Evolutionary conservation across 2,113 vertebrate genomes (phyloP), one percentile per base, ranked within the genome.

Genomic region (Rissa tridactyla): DNA sequence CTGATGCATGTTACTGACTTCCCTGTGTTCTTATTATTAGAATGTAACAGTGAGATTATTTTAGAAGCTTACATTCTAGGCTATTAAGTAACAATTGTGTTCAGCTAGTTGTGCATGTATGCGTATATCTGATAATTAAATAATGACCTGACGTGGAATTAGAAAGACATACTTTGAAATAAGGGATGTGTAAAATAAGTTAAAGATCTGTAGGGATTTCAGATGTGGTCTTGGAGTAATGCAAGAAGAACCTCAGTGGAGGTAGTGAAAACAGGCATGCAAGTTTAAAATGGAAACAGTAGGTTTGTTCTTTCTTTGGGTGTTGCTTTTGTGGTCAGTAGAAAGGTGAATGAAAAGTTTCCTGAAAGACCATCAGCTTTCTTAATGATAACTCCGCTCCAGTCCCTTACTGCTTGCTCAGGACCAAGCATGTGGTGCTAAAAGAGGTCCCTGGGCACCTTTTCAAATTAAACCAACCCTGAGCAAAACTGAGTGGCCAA

Each of bases 221-320:
- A 12, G 30, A 8, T 77, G 4, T 6, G 5, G 12, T 83, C 19
- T 51, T 1, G 0, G 7, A 14, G 15, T n/a, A 57, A 21, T 9
- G 15, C 8, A 44, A 42, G 6, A 61, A 29, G 20, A 58, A 55
- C 16, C 5, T 68, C 66, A 57, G n/a, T 22, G 8, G 7, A 60
- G 27, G 18, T n/a, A 1, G 2, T 65, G 42, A 40, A 84, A 61
- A 65, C 14, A 47, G 13, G 29, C 2, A 5, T 21, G 36, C 1
- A 1, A 22, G 6, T n/a, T 72, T n/a, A 32, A 82, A 95, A 60
- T 8, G 0, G 0, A 49, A 75, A 36, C 8, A 15, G 2, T 40
- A 51, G 5, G 3, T 40, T 89, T 52, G 8, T 62, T 47, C 1
- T 25, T 46, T 44, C 30, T 79, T 49, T 82, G 27, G 6, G 7